Evolutionary conservation across 1,140 invertebrate genomes (phyloP).

Genomic region (Euwallacea fornicatus): DNA sequence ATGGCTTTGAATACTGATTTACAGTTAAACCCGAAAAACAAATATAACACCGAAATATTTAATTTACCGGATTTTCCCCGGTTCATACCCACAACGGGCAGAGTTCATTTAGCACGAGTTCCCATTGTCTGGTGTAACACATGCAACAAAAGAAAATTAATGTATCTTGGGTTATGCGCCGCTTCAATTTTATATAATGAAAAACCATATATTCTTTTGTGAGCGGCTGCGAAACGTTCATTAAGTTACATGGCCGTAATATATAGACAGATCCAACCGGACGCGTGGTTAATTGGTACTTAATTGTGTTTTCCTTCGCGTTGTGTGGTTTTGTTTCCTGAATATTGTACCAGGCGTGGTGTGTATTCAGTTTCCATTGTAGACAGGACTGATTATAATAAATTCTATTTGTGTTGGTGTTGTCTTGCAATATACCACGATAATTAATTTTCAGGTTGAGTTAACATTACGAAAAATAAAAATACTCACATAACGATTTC

Average conservation of each 20-base stretch:
- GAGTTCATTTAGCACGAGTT: slow-evolving; percentile 29
- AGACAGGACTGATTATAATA: no score
- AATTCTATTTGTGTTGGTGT: no score
- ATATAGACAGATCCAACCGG: slow-evolving; percentile 17
- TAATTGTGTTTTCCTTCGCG: slow-evolving; percentile 20
- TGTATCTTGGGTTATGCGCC: slow-evolving; percentile 33
- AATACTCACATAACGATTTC: no score
- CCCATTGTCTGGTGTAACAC: slow-evolving; percentile 26
- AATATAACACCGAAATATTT: not conserved
- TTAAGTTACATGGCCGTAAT: slow-evolving; percentile 22
- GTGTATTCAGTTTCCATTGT: not conserved
- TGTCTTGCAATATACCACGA: no score
- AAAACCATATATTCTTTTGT: slow-evolving; percentile 35
- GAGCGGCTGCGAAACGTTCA: slow-evolving; percentile 20
- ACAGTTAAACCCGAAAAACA: no score
- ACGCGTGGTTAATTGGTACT: slow-evolving; percentile 19
- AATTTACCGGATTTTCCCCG: slow-evolving; percentile 4
- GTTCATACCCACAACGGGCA: slow-evolving; percentile 12
- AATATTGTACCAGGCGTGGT: slow-evolving; percentile 10
- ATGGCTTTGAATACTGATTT: no score
- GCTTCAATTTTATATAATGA: slow-evolving; percentile 35
- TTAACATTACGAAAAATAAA: no score
- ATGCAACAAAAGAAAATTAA: slow-evolving; percentile 36
- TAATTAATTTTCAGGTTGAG: no score
- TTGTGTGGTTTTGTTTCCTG: slow-evolving; percentile 2